phyloP scores from a whole-genome alignment of 37 sponge, comb jelly and placozoan species.

The Dysidea cf. avara region DNA sequence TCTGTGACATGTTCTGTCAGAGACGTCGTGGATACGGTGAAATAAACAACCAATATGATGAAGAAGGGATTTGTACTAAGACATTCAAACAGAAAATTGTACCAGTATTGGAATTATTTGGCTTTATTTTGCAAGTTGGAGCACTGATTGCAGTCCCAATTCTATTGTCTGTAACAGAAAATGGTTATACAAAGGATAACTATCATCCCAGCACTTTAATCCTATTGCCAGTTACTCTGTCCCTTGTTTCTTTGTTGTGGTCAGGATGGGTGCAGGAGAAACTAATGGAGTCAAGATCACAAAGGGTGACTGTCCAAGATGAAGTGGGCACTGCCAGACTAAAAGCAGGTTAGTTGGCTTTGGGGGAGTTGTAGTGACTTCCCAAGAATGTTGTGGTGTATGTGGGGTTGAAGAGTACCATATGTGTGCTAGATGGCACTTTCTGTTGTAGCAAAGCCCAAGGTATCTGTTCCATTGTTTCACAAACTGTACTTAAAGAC shows the following conservation, averaged over 20 bases:
- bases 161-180: background rate
- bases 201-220: background rate
- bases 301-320: background rate
- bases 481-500: too few relatives aligned
- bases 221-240: background rate
- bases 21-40: background rate
- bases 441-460: too few relatives aligned
- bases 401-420: too few relatives aligned
- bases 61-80: background rate
- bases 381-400: background rate
- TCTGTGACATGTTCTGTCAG: background rate
- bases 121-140: slow-evolving; percentile 29
- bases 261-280: background rate
- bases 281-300: background rate
- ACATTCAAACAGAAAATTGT: slow-evolving; percentile 12
- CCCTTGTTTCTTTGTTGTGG: slow-evolving; percentile 1
- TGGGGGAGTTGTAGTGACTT: background rate
- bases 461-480: too few relatives aligned
- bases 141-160: slow-evolving; percentile 4
- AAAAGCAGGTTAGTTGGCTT: background rate
- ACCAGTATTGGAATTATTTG: slow-evolving; percentile 20
- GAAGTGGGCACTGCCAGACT: background rate
- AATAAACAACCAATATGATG: background rate
- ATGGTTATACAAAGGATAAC: background rate
- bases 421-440: too few relatives aligned